Conservation (phyloP, 2,113 vertebrate species). For the Toxotes jaculatrix region DNA sequence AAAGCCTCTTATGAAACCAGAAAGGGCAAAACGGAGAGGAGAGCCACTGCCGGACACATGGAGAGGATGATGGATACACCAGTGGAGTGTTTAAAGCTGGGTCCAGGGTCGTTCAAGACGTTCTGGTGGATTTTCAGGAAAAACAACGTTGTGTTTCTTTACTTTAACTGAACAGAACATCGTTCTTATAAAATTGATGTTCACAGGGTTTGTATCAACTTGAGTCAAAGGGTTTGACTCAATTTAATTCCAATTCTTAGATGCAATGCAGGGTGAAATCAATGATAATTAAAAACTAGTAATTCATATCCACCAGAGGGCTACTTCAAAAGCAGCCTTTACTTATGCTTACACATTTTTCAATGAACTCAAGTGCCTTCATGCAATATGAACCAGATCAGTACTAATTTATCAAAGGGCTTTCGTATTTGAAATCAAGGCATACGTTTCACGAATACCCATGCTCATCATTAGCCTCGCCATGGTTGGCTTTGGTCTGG, state of each 20-base stretch:
- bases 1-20: constrained; percentile 68
- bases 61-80: constrained; percentile 27
- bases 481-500: too few species aligned
- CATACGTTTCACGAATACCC: neutral
- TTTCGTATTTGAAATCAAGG: neutral
- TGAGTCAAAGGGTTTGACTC: neutral
- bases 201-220: neutral
- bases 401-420: neutral
- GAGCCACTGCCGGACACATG: constrained; percentile 42
- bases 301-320: too few species aligned
- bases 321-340: neutral
- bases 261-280: neutral
- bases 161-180: neutral
- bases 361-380: neutral
- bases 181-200: neutral
- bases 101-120: neutral
- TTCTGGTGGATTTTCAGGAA: neutral
- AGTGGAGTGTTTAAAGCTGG: neutral
- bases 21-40: constrained; percentile 36
- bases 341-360: too few species aligned
- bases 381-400: neutral
- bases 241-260: neutral
- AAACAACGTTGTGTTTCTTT: neutral
- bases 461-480: neutral
- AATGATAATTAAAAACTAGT: neutral